Base-by-base conservation (phyloP, 2,888 invertebrate species). In the Schizaphis graminum region DNA sequence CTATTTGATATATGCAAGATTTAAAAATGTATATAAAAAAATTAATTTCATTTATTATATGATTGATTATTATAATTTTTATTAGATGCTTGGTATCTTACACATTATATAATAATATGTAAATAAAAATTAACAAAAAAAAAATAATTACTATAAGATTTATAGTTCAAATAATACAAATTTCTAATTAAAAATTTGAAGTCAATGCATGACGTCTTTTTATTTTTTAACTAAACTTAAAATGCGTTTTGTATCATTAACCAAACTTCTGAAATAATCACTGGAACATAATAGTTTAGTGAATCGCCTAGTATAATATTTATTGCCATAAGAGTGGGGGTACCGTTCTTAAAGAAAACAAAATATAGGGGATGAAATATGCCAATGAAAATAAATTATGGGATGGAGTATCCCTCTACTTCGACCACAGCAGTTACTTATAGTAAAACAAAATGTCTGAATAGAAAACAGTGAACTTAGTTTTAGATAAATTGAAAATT, bases 361-460 rank as follows among this genome's bases (percentile, higher is more conserved):
- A 91, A 24, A 53, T n/a, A 53, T n/a, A 85, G 91, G 91, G 85
- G 91, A 91, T 91, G 84, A 44, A 91, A 91, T 91, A 91, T 85
- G 56, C 56, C 91, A 85, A 91, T 85, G 91, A 91, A 91, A 91
- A 91, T 84, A 91, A 85, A 91, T 85, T 84, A 28, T 41, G 56
- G 41, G 84, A 91, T 85, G 10, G 41, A 91, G 84, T 91, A 91
- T 56, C 53, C 84, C 41, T 28, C 85, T 44, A 85, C 44, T 44
- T 85, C 44, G 44, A 41, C n/a, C 85, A 44, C n/a, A 49, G 8
- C 8, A 16, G 41, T 56, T 91, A 84, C 44, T 91, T 85, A 56
- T 84, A 44, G 56, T 53, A 91, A 91, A 91, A 91, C 91, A 53
- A 91, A 91, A 91, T 56, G 91, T 85, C 91, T 35, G 56, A 85